Evolutionary conservation across 1,140 invertebrate genomes (phyloP).

Genomic region (Bombyx mandarina): DNA sequence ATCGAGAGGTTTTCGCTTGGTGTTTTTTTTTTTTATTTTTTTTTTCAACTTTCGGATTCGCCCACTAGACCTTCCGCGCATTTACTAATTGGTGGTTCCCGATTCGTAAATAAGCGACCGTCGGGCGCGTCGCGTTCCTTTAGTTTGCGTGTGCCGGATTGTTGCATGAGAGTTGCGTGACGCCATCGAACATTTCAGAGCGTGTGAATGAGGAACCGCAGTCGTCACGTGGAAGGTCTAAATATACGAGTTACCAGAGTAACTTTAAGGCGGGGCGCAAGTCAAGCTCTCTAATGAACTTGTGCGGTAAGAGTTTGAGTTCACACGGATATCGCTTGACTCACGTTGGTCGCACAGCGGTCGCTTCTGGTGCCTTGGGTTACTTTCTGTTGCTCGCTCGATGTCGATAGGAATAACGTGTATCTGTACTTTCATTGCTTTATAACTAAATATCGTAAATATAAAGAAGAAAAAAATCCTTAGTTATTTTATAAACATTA

Average conservation of each 20-base stretch:
- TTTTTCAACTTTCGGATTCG: constrained; percentile 36
- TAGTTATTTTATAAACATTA: too few relatives aligned
- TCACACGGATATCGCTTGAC: constrained; percentile 48
- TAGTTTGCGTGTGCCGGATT: constrained; percentile 25
- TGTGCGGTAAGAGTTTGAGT: constrained; percentile 86
- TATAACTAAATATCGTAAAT: too few relatives aligned
- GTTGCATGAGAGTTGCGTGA: constrained; percentile 35
- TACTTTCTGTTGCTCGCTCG: constrained; percentile 38
- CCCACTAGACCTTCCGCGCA: constrained; percentile 64
- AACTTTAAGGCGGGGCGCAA: constrained; percentile 86
- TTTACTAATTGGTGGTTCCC: constrained; percentile 39
- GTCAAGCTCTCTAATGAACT: constrained; percentile 94
- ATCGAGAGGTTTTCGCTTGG: background rate
- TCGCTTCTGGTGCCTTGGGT: constrained; percentile 52
- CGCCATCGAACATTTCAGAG: constrained; percentile 67
- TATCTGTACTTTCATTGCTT: too few relatives aligned
- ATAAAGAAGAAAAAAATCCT: too few relatives aligned
- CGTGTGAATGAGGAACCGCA: constrained; percentile 79
- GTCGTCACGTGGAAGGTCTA: constrained; percentile 83
- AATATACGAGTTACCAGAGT: constrained; percentile 86
- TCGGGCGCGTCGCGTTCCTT: constrained; percentile 14
- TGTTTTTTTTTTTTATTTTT: constrained; percentile 29
- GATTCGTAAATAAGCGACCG: constrained; percentile 21
- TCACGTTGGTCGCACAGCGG: constrained; percentile 37
- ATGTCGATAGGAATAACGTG: background rate